Base-by-base conservation (phyloP, 1,140 invertebrate genomes). In the Ostrea denselamellosa region DNA sequence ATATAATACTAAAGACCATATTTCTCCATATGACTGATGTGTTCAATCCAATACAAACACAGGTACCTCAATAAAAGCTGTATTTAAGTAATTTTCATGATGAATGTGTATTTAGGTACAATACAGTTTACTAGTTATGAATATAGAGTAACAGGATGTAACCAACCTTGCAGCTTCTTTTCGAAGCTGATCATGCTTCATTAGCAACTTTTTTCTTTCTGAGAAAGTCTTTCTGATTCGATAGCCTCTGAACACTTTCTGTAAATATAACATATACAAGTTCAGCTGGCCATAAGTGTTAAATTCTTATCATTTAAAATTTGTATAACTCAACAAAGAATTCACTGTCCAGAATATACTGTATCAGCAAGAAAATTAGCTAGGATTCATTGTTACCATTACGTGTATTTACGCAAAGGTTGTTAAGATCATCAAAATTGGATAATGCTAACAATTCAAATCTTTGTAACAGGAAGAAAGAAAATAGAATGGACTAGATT, bases 151-250 rank as follows among this genome's bases (percentile, higher is more conserved):
- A 17, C 56, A 62, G 28, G 34, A 28, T 0, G 14, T n/a, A 7
- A 25, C 28, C 22, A 86, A 94, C 94, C 93, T 93, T 44, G 93
- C 94, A 88, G 94, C 94, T 86, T 94, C 94, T 89, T 94, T 95
- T 81, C 93, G 93, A 51, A 95, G 85, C 85, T 94, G 94, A 87
- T 95, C 94, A 89, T 95, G 94, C 89, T 94, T 94, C 94, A 95
- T 95, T 25, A 95, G 89, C n/a, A 95, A 87, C 77, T 92, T 91
- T 86, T 95, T 95, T 71, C 94, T 91, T 88, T 94, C 94, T 19
- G 93, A 92, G 86, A 95, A 95, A 53, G 94, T 94, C 88, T 95
- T 95, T 12, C 94, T 87, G 2, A 95, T 93, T 82, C 94, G 51
- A 85, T 93, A 94, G 0, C 94, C 94, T 82, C 93, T 88, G 89